These are phyloP conservation scores for Patella ulyssiponensis DNA, from an alignment of 2,888 invertebrate species.

Conservation along the genomic window DNA sequence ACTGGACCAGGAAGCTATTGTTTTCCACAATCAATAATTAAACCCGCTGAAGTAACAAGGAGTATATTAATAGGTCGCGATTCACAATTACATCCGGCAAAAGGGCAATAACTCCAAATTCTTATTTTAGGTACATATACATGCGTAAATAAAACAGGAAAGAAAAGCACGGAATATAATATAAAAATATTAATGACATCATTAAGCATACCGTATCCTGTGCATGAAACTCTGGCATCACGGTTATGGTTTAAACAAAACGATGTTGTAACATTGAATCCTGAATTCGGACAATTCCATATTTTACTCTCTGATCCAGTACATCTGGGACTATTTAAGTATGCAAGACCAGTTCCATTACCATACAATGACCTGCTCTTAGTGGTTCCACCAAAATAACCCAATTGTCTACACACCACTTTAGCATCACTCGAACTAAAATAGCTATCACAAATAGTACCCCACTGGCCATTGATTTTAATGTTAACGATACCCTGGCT, in stretches of 20 bases:
- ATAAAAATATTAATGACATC: too few relatives aligned
- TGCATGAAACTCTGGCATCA: slow-evolving; percentile 55
- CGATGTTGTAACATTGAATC: slow-evolving; percentile 47
- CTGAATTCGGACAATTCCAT: slow-evolving; percentile 50
- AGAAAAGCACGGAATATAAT: too few relatives aligned
- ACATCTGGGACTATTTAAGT: slow-evolving; percentile 51
- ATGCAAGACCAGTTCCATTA: slow-evolving; percentile 46
- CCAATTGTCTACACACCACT: slow-evolving; percentile 52
- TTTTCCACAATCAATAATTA: too few relatives aligned
- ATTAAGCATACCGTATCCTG: slow-evolving; percentile 45
- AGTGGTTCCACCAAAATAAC: slow-evolving; percentile 49
- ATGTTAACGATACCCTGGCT: slow-evolving; percentile 48
- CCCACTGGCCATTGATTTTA: slow-evolving; percentile 50
- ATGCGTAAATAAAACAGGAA: too few relatives aligned
- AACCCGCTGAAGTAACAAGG: too few relatives aligned
- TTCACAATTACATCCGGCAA: too few relatives aligned
- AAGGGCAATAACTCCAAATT: too few relatives aligned
- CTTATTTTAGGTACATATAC: too few relatives aligned
- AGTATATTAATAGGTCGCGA: too few relatives aligned
- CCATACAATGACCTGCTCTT: slow-evolving; percentile 46
- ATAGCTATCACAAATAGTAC: slow-evolving; percentile 51
- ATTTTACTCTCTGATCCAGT: slow-evolving; percentile 51
- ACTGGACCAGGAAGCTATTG: too few relatives aligned
- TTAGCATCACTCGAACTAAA: slow-evolving; percentile 49
- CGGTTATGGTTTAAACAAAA: slow-evolving; percentile 47